Evolutionary conservation across 1,140 invertebrate species (phyloP), one percentile per base, ranked within the genome.

Genomic region (Zeugodacus cucurbitae): DNA sequence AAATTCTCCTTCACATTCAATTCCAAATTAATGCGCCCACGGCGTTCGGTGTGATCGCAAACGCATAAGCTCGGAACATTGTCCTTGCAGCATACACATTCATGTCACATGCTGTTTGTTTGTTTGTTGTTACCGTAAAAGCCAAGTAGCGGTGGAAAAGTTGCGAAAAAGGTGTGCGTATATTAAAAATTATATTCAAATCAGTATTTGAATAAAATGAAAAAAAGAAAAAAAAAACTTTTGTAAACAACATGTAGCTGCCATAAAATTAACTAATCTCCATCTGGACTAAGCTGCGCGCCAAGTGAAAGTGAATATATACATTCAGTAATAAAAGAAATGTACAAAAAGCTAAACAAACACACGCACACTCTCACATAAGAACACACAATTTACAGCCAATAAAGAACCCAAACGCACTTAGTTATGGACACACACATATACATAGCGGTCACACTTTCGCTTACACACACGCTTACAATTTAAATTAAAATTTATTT

Each of bases 61-160:
- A 99, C 99, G 94, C 99, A 99, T 88, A 99, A 95, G 94, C 99
- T 99, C 88, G 99, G 99, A 88, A 99, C 98, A 91, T 98, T 99
- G 94, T 98, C 98, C 94, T 98, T 97, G 95, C 99, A 99, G 93
- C 99, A 95, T 99, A 99, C 85, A 99, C 98, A 95, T 99, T 99
- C 97, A 99, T 99, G 95, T 99, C 99, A 96, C 99, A 99, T 96
- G 98, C 98, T 99, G 89, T 89, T 34, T 20, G 48, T 54, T 54
- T 54, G 4, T 41, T n/a, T n/a, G n/a, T n/a, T n/a, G n/a, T n/a
- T n/a, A n/a, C n/a, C 78, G 37, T 37, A 26, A 87, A 82, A 87
- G 41, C 86, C 70, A 37, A 41, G 58, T 86, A 54, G 48, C 57
- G n/a, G n/a, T 62, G n/a, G 10, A 22, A 86, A 29, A 64, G 62